Evolutionary conservation across 1,140 invertebrate species (phyloP).

Genomic region (Heliothis virescens): DNA sequence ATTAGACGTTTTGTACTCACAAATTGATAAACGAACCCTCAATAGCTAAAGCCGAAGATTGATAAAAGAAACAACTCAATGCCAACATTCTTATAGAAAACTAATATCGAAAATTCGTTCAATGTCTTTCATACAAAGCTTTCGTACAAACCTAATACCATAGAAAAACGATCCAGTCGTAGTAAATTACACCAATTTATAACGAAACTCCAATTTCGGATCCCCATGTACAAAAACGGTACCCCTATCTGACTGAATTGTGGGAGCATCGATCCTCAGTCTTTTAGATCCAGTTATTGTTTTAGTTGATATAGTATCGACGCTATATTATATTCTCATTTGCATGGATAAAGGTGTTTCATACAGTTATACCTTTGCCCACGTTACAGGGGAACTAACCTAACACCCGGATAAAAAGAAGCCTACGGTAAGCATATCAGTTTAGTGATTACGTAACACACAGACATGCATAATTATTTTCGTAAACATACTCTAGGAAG

Average conservation of each 20-base stretch:
- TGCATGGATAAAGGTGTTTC: not conserved
- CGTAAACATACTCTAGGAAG: no score
- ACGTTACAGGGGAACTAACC: no score
- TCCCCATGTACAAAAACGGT: conserved; percentile 16
- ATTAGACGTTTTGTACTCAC: no score
- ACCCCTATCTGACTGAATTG: not conserved
- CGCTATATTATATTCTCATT: not conserved
- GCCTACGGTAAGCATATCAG: no score
- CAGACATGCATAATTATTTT: no score
- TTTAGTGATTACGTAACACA: no score
- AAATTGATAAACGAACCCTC: no score
- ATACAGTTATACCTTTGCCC: not conserved
- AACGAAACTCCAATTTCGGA: conserved; percentile 34
- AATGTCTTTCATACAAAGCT: conserved; percentile 1
- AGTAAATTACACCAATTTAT: conserved; percentile 37
- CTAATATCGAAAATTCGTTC: conserved; percentile 15
- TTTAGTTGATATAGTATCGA: not conserved
- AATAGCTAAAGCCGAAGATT: no score
- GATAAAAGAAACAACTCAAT: not conserved
- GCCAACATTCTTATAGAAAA: not conserved
- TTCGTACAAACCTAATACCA: conserved; percentile 27
- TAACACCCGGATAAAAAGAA: no score
- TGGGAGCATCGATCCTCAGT: not conserved
- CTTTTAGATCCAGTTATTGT: not conserved
- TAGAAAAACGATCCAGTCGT: conserved; percentile 23